Evolutionary conservation across 2,888 invertebrate genomes (phyloP), one percentile per base, ranked within the genome.

Genomic region (Cephonodes hylas): DNA sequence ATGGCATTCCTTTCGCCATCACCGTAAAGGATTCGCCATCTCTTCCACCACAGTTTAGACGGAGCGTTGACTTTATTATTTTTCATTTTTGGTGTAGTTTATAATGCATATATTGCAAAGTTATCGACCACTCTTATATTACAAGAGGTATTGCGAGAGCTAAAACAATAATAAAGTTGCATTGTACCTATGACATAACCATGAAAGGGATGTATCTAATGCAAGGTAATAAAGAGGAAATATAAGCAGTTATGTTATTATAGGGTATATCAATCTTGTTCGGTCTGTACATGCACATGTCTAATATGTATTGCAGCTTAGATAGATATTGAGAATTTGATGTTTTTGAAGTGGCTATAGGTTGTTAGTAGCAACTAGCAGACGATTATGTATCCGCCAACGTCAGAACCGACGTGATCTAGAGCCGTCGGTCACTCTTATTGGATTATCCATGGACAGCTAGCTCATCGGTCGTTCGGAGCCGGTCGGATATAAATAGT

Each of bases 401-500:
- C 31, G 31, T 18, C 27, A 31, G 2, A 53, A 8, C 3, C 15
- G 53, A 46, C 46, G 46, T 46, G 46, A 46, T 31, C 66, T 67
- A 18, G 18, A 53, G 53, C 27, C 27, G 27, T 53, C 31, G 18
- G 18, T 31, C 31, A 53, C 8, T 42, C 13, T 70, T 74, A 72
- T 73, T 77, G 78, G 81, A 83, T 79, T 80, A 82, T 82, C 67
- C 78, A 80, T 80, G 77, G 82, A 83, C 84, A 83, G 78, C 78
- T 75, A 80, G 72, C 68, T 72, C 74, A 77, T 77, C 78, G 80
- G 77, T 77, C 76, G 73, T 67, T 68, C 71, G 68, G 69, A 86
- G 84, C 90, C 88, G 87, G 91, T 89, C 82, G 67, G 81, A 71
- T 92, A 92, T 86, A 87, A 91, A 91, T 91, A 91, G 88, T 81